Evolutionary conservation across 2,113 vertebrate species (phyloP).

Genomic region (Myrmecophaga tridactyla): DNA sequence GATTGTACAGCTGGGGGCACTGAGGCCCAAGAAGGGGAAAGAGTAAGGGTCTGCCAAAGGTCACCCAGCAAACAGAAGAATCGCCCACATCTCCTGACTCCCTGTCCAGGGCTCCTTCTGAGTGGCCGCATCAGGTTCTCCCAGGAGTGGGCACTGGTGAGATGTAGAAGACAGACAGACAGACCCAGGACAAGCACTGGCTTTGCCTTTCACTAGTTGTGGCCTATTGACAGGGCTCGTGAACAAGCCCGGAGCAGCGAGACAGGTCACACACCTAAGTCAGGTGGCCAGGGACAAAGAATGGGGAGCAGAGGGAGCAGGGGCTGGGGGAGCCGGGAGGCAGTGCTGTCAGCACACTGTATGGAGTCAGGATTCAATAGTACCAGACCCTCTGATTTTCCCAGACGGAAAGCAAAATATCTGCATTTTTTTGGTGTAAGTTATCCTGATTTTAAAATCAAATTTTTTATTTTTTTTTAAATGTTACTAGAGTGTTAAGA

Average conservation of each 20-base stretch:
- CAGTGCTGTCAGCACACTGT: accelerated
- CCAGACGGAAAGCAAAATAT: neutral
- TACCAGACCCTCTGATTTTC: neutral
- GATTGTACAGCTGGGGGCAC: neutral
- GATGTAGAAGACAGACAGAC: neutral
- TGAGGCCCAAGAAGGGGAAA: neutral
- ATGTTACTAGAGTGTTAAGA: neutral
- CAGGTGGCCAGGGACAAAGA: accelerated
- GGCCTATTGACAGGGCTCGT: neutral
- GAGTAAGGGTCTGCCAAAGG: neutral
- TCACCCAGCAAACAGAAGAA: neutral
- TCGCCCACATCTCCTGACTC: neutral
- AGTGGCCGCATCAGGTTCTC: accelerated
- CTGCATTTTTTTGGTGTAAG: neutral
- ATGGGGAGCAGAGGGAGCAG: accelerated
- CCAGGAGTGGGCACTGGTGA: neutral
- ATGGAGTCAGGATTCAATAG: neutral
- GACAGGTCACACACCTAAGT: accelerated
- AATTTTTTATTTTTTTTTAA: no score
- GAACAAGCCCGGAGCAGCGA: neutral
- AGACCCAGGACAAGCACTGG: neutral
- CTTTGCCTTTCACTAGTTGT: neutral
- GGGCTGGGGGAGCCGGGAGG: accelerated
- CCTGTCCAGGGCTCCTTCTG: neutral
- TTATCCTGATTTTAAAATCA: neutral